phyloP scores from a whole-genome alignment of 2,888 invertebrate genomes.

The Thereva unica region DNA sequence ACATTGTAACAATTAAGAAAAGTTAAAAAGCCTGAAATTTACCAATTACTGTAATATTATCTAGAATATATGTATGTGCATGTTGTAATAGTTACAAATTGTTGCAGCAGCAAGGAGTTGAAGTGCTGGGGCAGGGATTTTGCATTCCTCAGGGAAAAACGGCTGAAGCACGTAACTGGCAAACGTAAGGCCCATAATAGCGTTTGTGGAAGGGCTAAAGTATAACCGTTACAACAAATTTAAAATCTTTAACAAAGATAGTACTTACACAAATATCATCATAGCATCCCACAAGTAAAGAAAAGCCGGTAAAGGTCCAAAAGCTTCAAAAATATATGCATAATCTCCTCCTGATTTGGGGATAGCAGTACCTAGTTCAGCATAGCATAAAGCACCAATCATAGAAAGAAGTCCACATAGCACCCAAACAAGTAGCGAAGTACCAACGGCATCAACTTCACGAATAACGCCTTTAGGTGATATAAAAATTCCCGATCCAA shows the following conservation, averaged over 20 bases:
- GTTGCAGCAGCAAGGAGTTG: slow-evolving; percentile 78
- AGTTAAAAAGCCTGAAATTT: slow-evolving; percentile 74
- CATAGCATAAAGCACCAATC: slow-evolving; percentile 94
- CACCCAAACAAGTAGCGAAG: slow-evolving; percentile 86
- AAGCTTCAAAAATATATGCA: slow-evolving; percentile 92
- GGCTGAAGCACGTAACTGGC: slow-evolving; percentile 90
- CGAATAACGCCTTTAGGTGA: slow-evolving; percentile 91
- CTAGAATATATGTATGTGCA: slow-evolving; percentile 42
- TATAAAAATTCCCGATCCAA: slow-evolving; percentile 95
- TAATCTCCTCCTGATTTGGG: slow-evolving; percentile 97
- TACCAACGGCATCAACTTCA: slow-evolving; percentile 88
- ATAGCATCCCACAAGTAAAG: slow-evolving; percentile 97
- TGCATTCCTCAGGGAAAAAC: slow-evolving; percentile 74
- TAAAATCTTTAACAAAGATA: background rate
- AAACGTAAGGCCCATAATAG: slow-evolving; percentile 94
- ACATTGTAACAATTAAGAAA: slow-evolving; percentile 90
- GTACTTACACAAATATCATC: slow-evolving; percentile 89
- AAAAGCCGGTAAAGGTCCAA: slow-evolving; percentile 89
- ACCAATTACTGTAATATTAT: background rate
- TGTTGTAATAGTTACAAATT: slow-evolving; percentile 68
- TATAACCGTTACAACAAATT: slow-evolving; percentile 15
- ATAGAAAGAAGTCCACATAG: slow-evolving; percentile 87
- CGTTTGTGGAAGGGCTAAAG: slow-evolving; percentile 88
- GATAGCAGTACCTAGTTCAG: slow-evolving; percentile 82
- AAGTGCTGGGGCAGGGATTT: slow-evolving; percentile 70